phyloP scores from a whole-genome alignment of 2,888 invertebrate genomes.

The Protophormia terraenovae region DNA sequence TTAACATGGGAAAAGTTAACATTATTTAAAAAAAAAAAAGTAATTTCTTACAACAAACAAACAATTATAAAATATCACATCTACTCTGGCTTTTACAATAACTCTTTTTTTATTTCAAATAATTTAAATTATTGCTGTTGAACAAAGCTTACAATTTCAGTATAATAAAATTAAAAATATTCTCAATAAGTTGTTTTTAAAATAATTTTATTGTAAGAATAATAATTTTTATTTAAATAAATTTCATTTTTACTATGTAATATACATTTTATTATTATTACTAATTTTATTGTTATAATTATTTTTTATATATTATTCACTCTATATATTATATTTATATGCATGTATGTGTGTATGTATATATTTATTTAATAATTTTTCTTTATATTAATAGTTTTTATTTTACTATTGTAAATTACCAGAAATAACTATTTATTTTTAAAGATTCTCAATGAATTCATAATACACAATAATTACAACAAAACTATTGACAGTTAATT shows the following conservation, averaged over 20 bases:
- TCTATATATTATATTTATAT: constrained; percentile 19
- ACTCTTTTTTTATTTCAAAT: too few species aligned
- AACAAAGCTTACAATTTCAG: too few species aligned
- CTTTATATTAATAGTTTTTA: constrained; percentile 2
- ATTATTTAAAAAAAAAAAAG: too few species aligned
- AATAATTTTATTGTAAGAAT: constrained; percentile 59
- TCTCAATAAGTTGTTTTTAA: constrained; percentile 15
- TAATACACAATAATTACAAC: constrained; percentile 2
- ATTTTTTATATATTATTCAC: constrained; percentile 30
- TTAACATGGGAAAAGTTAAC: too few species aligned
- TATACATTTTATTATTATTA: constrained; percentile 54
- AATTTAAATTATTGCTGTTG: too few species aligned
- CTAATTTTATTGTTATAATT: constrained; percentile 49
- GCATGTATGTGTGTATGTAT: constrained; percentile 11
- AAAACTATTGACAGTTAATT: background rate
- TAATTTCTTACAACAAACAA: too few species aligned
- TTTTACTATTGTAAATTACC: constrained; percentile 11
- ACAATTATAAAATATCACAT: too few species aligned
- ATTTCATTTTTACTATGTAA: constrained; percentile 51
- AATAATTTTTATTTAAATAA: constrained; percentile 57
- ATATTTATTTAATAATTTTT: constrained; percentile 11
- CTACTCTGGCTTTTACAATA: too few species aligned
- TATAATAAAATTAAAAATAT: too few species aligned
- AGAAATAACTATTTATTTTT: constrained; percentile 13
- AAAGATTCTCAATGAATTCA: background rate